Evolutionary conservation across 92 coral and sea anemone genomes (phyloP).

Genomic region (Muricea muricata): DNA sequence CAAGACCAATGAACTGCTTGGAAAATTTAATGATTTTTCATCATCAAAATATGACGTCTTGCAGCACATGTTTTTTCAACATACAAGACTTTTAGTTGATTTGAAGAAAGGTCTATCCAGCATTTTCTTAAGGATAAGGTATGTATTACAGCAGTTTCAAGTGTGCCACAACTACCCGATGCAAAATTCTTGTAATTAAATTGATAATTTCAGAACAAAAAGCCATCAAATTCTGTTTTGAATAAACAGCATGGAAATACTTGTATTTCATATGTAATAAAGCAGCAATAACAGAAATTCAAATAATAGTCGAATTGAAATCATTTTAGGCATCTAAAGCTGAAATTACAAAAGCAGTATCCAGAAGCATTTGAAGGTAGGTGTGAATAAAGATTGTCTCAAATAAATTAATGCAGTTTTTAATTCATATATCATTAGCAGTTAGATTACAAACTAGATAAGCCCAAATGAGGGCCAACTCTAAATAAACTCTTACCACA

Average conservation of each 20-base stretch:
- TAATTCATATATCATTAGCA: too few relatives aligned
- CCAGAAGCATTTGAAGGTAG: conserved; percentile 83
- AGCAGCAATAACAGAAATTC: too few relatives aligned
- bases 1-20: conserved; percentile 82
- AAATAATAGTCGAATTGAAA: not conserved
- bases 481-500: too few relatives aligned
- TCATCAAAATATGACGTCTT: conserved; percentile 71
- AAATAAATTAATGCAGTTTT: too few relatives aligned
- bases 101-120: conserved; percentile 91
- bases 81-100: conserved; percentile 86
- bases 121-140: conserved; percentile 95
- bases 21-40: conserved; percentile 85
- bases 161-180: too few relatives aligned
- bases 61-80: conserved; percentile 72
- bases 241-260: too few relatives aligned
- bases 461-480: too few relatives aligned
- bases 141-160: not conserved
- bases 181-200: too few relatives aligned
- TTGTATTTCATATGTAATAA: too few relatives aligned
- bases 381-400: not conserved
- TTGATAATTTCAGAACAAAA: not conserved
- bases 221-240: too few relatives aligned
- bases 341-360: conserved; percentile 81
- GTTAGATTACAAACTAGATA: too few relatives aligned
- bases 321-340: conserved; percentile 71